Evolutionary conservation across 2,797 vertebrate genomes (phyloP), one percentile per base, ranked within the genome.

Genomic region (Intellagama lesueurii): DNA sequence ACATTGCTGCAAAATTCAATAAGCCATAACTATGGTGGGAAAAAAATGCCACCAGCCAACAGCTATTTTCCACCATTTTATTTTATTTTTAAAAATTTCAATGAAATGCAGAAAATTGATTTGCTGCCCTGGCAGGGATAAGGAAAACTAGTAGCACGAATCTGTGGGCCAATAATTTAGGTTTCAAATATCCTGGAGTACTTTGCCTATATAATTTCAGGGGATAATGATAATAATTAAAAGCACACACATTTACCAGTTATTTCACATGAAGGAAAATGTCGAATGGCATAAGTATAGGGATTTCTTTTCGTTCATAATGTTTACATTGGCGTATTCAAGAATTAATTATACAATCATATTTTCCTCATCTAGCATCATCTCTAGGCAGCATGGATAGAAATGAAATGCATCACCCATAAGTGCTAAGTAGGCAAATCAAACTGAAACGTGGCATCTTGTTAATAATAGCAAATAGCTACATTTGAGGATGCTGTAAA

Each of bases 141-240:
- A 93, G 68, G 91, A 95, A 96, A 96, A 97, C 96, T 95, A 94
- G 97, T 97, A 97, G 97, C 96, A 95, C 80, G 94, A 94, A 95
- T 96, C 96, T 97, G 94, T 95, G 96, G 97, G 96, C 96, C 96
- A 97, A 96, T 97, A 97, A 97, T 97, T 97, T 96, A 96, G 95
- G 97, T 96, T 97, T 97, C 90, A 82, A 97, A 97, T 97, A 96
- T 96, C 96, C 95, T 92, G 89, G 95, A 96, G 91, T 93, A 90
- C 93, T 95, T 95, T 95, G 96, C 95, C 96, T 97, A 88, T 97
- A 88, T 97, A 97, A 97, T 97, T 97, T 97, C 95, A 95, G 92
- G 92, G 94, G 84, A 95, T 96, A 96, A 97, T 96, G 95, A 97
- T 97, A 97, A 97, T 97, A 97, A 97, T 97, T 97, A 97, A 97